A percentile compares a stretch with the other conserved stretches of the same genome.
Conservation (phyloP, 2,797 vertebrate species). For the Capromys pilorides region DNA sequence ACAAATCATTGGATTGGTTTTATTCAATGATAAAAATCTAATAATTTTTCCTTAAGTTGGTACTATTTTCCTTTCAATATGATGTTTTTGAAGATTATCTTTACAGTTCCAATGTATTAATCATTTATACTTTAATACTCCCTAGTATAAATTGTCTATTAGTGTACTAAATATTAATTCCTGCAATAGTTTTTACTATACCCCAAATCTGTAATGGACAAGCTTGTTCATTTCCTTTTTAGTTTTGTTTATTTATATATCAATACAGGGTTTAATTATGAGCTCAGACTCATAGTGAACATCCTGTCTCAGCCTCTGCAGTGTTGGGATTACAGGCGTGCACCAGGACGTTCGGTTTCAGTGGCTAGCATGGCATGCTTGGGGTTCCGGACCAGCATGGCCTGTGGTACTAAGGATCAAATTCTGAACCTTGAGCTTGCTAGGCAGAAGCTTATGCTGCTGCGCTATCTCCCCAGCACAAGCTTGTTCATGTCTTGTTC, state of each 20-base stretch:
- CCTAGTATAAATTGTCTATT: background rate
- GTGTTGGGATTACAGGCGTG: too few species aligned
- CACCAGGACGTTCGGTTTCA: too few species aligned
- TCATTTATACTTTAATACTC: background rate
- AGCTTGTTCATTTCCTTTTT: background rate
- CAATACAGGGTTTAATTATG: too few species aligned
- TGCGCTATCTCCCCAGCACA: too few species aligned
- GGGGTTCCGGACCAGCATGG: too few species aligned
- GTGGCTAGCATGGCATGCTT: too few species aligned
- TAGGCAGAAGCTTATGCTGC: too few species aligned
- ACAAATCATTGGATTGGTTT: background rate
- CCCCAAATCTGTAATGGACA: background rate
- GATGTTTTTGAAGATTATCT: background rate
- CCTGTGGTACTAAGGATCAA: too few species aligned
- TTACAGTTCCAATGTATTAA: background rate
- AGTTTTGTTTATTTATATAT: too few species aligned
- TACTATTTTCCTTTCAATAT: background rate
- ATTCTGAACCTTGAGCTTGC: too few species aligned
- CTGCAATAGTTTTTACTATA: background rate
- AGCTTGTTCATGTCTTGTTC: background rate
- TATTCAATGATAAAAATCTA: background rate
- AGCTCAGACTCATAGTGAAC: too few species aligned
- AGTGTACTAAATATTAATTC: background rate
- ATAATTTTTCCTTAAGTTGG: background rate
- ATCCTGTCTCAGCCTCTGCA: too few species aligned